Base-by-base conservation (phyloP, 2,113 vertebrate genomes). In the Nycticorax nycticorax region DNA sequence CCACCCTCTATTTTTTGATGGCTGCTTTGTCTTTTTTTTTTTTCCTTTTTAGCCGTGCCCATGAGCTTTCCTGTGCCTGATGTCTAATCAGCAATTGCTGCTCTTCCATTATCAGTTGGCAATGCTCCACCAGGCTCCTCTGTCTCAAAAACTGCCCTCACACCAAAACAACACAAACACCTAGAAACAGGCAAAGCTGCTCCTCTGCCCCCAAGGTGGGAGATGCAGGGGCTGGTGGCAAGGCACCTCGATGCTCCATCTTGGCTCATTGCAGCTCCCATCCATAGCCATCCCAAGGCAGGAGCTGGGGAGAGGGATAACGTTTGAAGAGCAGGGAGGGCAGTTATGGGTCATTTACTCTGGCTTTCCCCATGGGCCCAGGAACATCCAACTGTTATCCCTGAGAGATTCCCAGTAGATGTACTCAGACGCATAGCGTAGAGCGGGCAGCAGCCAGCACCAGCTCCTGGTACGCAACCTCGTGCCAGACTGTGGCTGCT, bases 51-150 rank as follows among this genome's bases (percentile, higher is more conserved):
- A 68, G 37, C 47, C 63, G 50, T 85, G 82, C 48, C 59, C 73
- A 60, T 19, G 45, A 71, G 48, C 59, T 92, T 71, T 75, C 62
- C 73, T 72, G n/a, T 92, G 52, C 68, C 77, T 80, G 57, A 50
- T 82, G n/a, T 68, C 84, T 95, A 64, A 88, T 89, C 59, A 86
- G 62, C 56, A 79, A 60, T 22, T 48, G 56, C 73, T 88, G 74
- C 32, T 83, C 78, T 93, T 93, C 92, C 72, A 86, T 96, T 96
- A 92, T 78, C 92, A 53, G 37, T 0, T 95, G 94, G 69, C 85
- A 92, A 78, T 14, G 41, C 18, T 94, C 85, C 92, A 96, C 33
- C 62, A 66, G 5, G 21, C 64, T 91, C 26, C 83, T 91, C 78
- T 41, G 21, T 47, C 83, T 88, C 78, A 73, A 85, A 96, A 82